Evolutionary conservation across 2,888 invertebrate species (phyloP).

Genomic region (Papilio protenor): DNA sequence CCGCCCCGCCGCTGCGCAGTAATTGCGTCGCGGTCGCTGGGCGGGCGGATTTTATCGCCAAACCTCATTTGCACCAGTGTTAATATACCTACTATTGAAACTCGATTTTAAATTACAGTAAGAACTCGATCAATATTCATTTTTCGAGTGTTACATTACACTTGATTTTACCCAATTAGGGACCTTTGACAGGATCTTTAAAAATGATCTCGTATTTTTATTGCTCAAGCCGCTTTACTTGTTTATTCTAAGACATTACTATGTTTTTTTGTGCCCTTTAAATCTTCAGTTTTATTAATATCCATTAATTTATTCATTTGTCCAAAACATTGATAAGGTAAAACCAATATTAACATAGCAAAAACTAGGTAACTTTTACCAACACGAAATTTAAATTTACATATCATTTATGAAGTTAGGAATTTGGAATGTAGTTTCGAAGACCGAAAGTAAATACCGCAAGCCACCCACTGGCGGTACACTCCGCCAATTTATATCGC

Average conservation of each 20-base stretch:
- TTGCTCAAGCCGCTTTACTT: too few relatives aligned
- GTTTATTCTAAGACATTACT: too few relatives aligned
- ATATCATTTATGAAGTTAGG: not conserved
- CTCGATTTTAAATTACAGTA: slow-evolving; percentile 50
- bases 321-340: not conserved
- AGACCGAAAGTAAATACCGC: slow-evolving; percentile 53
- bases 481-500: slow-evolving; percentile 79
- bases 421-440: slow-evolving; percentile 27
- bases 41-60: slow-evolving; percentile 62
- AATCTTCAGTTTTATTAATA: too few relatives aligned
- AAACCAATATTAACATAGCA: not conserved
- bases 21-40: slow-evolving; percentile 62
- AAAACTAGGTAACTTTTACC: not conserved
- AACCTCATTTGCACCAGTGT: slow-evolving; percentile 69
- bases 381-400: not conserved
- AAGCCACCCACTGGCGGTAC: slow-evolving; percentile 71
- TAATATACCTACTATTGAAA: slow-evolving; percentile 53
- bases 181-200: not conserved
- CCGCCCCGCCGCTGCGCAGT: slow-evolving; percentile 61
- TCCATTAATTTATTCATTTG: not conserved
- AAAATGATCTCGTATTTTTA: too few relatives aligned
- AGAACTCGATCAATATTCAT: not conserved
- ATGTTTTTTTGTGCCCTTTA: too few relatives aligned
- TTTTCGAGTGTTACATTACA: not conserved
- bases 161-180: not conserved